Base-by-base conservation (phyloP, 2,113 vertebrate species). In the Chloropsis cyanopogon region DNA sequence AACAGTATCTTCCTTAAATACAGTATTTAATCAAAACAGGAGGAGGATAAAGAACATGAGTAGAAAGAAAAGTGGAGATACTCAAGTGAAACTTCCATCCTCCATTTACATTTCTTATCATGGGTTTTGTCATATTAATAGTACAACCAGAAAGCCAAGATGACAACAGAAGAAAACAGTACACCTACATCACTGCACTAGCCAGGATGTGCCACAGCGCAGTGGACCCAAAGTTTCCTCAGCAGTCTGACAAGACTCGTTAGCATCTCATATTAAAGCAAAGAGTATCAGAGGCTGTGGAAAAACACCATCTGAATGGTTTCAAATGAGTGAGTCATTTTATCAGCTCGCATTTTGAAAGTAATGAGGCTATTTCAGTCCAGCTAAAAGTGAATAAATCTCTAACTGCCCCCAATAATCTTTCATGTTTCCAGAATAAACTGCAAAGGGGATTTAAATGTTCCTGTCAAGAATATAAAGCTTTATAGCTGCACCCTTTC, bases 311-410 rank as follows among this genome's bases (percentile, higher is more conserved):
- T 90, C 83, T 86, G 68, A 79, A 86, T 78, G 33, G 91, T 75
- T 95, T 87, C 82, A 93, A 72, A 80, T 52, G 61, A 88, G 23
- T 83, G 90, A 96, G 78, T 90, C 79, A 77, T 35, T 86, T 25
- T 44, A 95, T 73, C 79, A 87, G 69, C 41, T 95, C 7, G 17
- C 91, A 85, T 82, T 87, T 66, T 65, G 68, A 88, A 97, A 94
- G 77, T 61, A 96, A 96, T 72, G 76, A 93, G 59, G 68, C 87
- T 95, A 95, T 90, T 94, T 96, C 78, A 92, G 68, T 81, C 87
- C 75, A 86, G 25, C 50, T 31, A 39, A 12, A 90, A 95, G 61
- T 60, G 88, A 71, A 59, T 86, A 77, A 65, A 95, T 39, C 49
- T 76, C 66, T 72, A 83, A 82, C 66, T 64, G 56, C 20, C 53